Conservation (phyloP, 2,797 vertebrate genomes). For the Crenichthys baileyi region DNA sequence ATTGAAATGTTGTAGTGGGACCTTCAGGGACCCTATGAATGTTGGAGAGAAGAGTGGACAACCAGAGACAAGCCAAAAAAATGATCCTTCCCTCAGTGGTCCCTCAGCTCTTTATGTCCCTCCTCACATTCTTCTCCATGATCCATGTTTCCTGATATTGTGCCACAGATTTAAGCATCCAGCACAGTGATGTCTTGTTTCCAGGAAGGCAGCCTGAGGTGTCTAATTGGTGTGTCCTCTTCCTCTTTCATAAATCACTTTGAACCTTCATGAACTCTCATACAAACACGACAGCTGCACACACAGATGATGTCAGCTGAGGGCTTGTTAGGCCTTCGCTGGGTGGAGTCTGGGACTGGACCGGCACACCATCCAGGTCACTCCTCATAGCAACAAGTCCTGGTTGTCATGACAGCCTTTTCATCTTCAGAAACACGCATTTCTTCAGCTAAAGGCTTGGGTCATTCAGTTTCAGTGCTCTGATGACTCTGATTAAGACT, state of each 20-base stretch:
- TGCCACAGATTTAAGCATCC: neutral
- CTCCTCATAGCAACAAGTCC: conserved; percentile 21
- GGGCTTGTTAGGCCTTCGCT: neutral
- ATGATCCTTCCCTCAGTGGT: too few relatives aligned
- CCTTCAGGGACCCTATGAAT: neutral
- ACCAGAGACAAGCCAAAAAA: too few relatives aligned
- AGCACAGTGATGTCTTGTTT: neutral
- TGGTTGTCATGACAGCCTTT: conserved; percentile 50
- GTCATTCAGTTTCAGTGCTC: neutral
- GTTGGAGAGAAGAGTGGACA: too few relatives aligned
- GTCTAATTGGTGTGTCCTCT: neutral
- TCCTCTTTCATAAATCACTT: neutral
- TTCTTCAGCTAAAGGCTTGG: neutral
- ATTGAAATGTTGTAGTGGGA: neutral
- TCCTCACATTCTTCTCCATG: too few relatives aligned
- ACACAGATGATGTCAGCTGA: conserved; percentile 3
- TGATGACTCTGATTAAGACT: neutral
- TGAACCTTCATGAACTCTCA: neutral
- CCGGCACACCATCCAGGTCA: conserved; percentile 15
- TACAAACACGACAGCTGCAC: neutral
- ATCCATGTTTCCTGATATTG: neutral
- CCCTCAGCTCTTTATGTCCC: too few relatives aligned
- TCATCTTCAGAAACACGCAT: conserved; percentile 18
- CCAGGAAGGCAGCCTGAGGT: neutral
- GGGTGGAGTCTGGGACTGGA: conserved; percentile 3